Conservation (phyloP, 2,113 vertebrate genomes). For the Daboia siamensis region DNA sequence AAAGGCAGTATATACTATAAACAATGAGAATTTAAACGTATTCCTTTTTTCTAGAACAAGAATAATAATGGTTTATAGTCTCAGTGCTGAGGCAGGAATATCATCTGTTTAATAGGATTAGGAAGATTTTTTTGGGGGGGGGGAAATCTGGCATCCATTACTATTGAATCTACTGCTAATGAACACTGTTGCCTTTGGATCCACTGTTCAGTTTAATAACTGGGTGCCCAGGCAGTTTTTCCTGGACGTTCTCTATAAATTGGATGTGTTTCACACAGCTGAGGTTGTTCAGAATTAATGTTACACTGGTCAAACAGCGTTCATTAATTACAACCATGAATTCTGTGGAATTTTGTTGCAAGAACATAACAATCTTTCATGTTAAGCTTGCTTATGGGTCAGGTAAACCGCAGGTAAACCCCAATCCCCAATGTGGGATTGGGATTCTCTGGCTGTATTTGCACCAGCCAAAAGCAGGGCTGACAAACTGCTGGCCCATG, state of each 20-base stretch:
- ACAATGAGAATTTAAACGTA: background rate
- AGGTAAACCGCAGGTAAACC: background rate
- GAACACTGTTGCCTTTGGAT: background rate
- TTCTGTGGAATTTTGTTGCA: background rate
- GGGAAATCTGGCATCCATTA: background rate
- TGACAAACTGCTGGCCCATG: no score
- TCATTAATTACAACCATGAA: background rate
- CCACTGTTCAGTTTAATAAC: background rate
- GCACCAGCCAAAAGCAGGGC: background rate
- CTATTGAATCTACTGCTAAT: background rate
- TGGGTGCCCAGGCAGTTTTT: background rate
- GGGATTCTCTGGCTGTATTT: background rate
- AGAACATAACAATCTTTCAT: background rate
- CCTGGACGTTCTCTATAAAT: background rate
- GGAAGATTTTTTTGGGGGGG: background rate
- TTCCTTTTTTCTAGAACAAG: background rate
- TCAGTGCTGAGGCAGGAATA: background rate
- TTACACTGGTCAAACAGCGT: background rate
- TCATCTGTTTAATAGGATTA: background rate
- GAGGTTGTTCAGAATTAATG: background rate
- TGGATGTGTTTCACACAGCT: background rate
- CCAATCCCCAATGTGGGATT: background rate
- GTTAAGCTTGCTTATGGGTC: background rate
- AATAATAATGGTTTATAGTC: background rate
- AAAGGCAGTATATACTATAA: background rate